phyloP scores from a whole-genome alignment of 2,888 invertebrate genomes.

The Ectobius pallidus region DNA sequence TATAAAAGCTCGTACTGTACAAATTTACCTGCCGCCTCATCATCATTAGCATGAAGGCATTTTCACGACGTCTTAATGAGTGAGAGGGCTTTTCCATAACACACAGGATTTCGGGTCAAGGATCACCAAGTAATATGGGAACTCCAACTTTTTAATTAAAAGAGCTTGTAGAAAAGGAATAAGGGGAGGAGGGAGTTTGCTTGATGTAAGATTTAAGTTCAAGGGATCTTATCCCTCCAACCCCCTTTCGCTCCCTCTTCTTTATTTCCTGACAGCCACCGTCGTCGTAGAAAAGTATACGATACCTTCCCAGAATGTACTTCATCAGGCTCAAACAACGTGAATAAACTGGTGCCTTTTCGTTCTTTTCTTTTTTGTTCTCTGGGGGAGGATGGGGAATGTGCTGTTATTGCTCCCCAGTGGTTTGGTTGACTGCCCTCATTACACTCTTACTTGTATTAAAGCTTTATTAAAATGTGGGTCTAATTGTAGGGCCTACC shows the following conservation, averaged over 20 bases:
- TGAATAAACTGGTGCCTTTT: too few relatives aligned
- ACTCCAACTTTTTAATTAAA: slow-evolving; percentile 36
- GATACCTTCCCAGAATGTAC: not conserved
- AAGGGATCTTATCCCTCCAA: not conserved
- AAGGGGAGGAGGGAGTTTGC: not conserved
- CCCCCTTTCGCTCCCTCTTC: too few relatives aligned
- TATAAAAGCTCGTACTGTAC: too few relatives aligned
- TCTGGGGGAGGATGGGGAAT: too few relatives aligned
- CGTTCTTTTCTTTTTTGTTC: too few relatives aligned
- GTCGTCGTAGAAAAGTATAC: not conserved
- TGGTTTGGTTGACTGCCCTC: too few relatives aligned
- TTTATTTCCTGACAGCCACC: not conserved
- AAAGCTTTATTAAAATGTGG: too few relatives aligned
- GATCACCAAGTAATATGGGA: slow-evolving; percentile 25
- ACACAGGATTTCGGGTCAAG: slow-evolving; percentile 25
- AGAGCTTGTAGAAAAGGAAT: slow-evolving; percentile 16
- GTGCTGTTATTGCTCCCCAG: too few relatives aligned
- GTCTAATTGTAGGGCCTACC: too few relatives aligned
- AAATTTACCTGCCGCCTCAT: not conserved
- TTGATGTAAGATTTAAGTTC: not conserved
- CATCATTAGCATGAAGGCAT: too few relatives aligned
- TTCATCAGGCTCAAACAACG: too few relatives aligned
- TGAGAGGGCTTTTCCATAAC: slow-evolving; percentile 6
- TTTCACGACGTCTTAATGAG: slow-evolving; percentile 24
- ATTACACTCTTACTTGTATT: too few relatives aligned